A percentile compares a stretch with the other conserved stretches of the same genome.
Conservation (phyloP, 1,140 invertebrate species). For the Campoletis sonorensis region DNA sequence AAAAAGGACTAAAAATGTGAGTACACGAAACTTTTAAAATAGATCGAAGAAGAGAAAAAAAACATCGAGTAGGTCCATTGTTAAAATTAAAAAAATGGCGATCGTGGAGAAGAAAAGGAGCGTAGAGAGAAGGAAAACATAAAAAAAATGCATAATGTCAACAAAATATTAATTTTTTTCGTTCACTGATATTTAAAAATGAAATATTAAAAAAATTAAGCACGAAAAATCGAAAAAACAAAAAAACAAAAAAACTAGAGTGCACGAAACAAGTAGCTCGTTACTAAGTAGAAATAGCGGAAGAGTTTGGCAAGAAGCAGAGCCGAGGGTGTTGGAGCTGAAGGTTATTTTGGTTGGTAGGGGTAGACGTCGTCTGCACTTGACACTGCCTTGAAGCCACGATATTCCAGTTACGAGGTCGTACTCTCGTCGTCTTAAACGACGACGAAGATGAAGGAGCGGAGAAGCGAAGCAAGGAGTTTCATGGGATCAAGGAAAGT, state of each 20-base stretch:
- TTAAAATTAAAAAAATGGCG: too few species aligned
- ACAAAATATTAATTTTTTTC: too few species aligned
- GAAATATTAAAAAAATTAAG: too few species aligned
- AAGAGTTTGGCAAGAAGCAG: not conserved
- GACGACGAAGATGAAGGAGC: conserved; percentile 37
- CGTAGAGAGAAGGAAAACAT: too few species aligned
- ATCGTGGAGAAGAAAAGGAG: too few species aligned
- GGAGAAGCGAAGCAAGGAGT: not conserved
- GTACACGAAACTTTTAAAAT: not conserved
- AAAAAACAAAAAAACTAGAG: not conserved
- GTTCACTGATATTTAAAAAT: too few species aligned
- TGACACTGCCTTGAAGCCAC: conserved; percentile 32
- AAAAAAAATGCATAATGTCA: too few species aligned
- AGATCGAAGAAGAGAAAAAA: too few species aligned
- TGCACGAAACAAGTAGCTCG: not conserved
- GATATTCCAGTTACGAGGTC: conserved; percentile 28
- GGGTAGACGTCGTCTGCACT: conserved; percentile 30
- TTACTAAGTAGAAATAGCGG: not conserved
- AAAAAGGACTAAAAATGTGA: not conserved
- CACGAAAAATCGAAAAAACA: not conserved
- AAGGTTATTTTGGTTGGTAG: not conserved
- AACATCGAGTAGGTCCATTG: too few species aligned
- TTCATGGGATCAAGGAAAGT: conserved; percentile 22
- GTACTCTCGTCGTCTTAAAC: conserved; percentile 31
- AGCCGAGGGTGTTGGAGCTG: not conserved